These are phyloP conservation scores for Helarctos malayanus DNA, from an alignment of 2,797 vertebrate genomes.

Conservation along the genomic window DNA sequence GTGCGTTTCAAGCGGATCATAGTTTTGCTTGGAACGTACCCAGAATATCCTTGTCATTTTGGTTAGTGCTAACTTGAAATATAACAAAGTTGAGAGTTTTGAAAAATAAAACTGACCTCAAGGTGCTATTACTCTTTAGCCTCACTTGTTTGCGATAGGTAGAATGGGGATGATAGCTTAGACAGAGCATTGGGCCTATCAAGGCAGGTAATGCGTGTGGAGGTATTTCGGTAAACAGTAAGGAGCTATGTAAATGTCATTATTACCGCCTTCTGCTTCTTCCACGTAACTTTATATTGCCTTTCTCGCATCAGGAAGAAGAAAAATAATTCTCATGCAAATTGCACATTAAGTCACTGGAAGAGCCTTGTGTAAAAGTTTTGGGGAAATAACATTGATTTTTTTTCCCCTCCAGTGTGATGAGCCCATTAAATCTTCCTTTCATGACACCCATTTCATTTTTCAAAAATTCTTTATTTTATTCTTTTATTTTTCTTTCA, in stretches of 20 bases:
- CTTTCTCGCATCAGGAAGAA: slow-evolving; percentile 53
- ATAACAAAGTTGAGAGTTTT: neutral
- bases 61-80: slow-evolving; percentile 32
- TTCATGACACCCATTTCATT: neutral
- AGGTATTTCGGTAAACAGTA: neutral
- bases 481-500: slow-evolving; percentile 26
- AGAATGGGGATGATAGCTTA: neutral
- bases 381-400: neutral
- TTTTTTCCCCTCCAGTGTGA: neutral
- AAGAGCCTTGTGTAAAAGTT: slow-evolving; percentile 26
- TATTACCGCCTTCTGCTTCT: neutral
- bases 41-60: neutral
- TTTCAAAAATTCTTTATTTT: slow-evolving; percentile 2
- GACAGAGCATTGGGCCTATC: neutral
- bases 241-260: neutral
- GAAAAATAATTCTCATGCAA: slow-evolving; percentile 43
- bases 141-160: neutral
- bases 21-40: neutral
- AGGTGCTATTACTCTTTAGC: neutral
- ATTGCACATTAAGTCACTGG: neutral
- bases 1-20: neutral
- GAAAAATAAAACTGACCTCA: slow-evolving; percentile 50
- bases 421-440: slow-evolving; percentile 24
- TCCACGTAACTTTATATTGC: neutral
- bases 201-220: neutral